A percentile compares a stretch with the other conserved stretches of the same genome.
Conservation (phyloP, 2,113 vertebrate genomes). For the Dipodomys merriami region DNA sequence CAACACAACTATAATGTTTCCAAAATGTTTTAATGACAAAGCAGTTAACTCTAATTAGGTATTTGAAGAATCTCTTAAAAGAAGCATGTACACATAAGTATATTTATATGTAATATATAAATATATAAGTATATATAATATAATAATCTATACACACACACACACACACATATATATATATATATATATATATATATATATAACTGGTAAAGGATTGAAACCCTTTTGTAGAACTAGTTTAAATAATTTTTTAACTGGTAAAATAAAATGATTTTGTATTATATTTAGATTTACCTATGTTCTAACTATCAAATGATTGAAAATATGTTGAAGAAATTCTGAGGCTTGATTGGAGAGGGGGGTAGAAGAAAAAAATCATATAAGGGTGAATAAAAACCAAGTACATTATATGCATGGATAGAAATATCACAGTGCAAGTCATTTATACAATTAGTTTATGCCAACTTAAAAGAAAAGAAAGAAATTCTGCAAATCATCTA, state of each 20-base stretch:
- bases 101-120: no score
- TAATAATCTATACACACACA: no score
- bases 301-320: background rate
- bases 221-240: no score
- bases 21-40: slow-evolving; percentile 54
- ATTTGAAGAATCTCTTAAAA: slow-evolving; percentile 43
- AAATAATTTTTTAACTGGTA: background rate
- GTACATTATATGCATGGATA: no score
- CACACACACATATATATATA: no score
- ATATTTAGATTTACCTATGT: slow-evolving; percentile 13
- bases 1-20: background rate
- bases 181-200: no score
- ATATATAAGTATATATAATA: no score
- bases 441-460: no score
- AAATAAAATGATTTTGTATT: slow-evolving; percentile 22
- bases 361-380: no score
- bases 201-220: no score
- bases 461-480: background rate
- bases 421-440: no score
- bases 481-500: slow-evolving; percentile 18
- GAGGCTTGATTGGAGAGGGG: background rate
- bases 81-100: background rate
- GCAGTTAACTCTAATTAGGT: slow-evolving; percentile 33
- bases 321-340: slow-evolving; percentile 27
- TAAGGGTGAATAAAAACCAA: no score